phyloP scores from a whole-genome alignment of 2,888 invertebrate species.

The Teleiodes luculella region DNA sequence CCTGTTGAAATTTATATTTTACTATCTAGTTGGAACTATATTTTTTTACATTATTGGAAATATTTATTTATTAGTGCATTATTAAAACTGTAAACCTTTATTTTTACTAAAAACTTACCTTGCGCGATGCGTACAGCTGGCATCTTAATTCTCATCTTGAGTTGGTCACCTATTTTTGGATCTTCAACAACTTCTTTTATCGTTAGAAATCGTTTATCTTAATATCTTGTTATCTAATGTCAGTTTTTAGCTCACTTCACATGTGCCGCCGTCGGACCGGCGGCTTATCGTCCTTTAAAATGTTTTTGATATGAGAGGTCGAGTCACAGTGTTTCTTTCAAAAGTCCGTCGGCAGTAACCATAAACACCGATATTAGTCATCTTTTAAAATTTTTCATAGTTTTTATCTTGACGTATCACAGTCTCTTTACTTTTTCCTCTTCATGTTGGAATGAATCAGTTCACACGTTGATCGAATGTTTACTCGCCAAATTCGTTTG shows the following conservation, averaged over 20 bases:
- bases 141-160: conserved; percentile 98
- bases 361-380: conserved; percentile 50
- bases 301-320: conserved; percentile 61
- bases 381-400: conserved; percentile 55
- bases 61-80: no score
- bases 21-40: neutral
- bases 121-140: conserved; percentile 97
- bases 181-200: conserved; percentile 67
- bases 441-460: conserved; percentile 60
- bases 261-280: conserved; percentile 69
- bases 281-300: conserved; percentile 67
- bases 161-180: conserved; percentile 78
- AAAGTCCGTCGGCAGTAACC: conserved; percentile 64
- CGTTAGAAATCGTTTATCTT: conserved; percentile 63
- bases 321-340: conserved; percentile 52
- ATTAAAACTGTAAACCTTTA: neutral
- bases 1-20: neutral
- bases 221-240: conserved; percentile 54
- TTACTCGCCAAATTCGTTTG: conserved; percentile 57
- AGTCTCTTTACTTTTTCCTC: conserved; percentile 65
- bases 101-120: conserved; percentile 81
- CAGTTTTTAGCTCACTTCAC: conserved; percentile 70
- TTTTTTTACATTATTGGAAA: no score
- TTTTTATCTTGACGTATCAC: conserved; percentile 33
- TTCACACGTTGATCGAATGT: conserved; percentile 47